Conservation (phyloP, 2,888 invertebrate genomes). For the Megalurothrips usitatus region DNA sequence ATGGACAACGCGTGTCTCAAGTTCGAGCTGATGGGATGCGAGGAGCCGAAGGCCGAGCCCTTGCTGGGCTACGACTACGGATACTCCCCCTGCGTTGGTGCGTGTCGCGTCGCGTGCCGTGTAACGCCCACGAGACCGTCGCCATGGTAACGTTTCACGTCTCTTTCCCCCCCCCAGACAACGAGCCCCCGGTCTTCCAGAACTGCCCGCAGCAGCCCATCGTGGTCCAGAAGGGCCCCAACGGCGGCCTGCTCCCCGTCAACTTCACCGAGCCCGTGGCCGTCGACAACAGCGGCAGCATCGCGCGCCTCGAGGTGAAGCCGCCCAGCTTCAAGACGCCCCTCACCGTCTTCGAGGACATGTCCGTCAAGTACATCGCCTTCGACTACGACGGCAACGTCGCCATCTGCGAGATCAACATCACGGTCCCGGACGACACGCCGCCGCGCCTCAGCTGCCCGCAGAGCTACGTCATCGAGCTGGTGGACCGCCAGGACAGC, state of each 20-base stretch:
- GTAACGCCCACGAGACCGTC: neutral
- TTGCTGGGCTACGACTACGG: conserved; percentile 89
- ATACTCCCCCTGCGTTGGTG: conserved; percentile 85
- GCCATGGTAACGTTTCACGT: conserved; percentile 20
- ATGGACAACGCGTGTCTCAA: conserved; percentile 95
- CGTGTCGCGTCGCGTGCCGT: conserved; percentile 41
- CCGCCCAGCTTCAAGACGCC: conserved; percentile 89
- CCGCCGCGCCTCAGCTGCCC: conserved; percentile 87
- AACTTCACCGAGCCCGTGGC: conserved; percentile 92
- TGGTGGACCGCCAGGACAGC: conserved; percentile 83
- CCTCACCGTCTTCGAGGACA: conserved; percentile 81
- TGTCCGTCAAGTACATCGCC: conserved; percentile 90
- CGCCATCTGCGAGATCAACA: conserved; percentile 93
- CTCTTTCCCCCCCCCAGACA: conserved; percentile 63
- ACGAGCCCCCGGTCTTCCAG: conserved; percentile 93
- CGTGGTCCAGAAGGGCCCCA: conserved; percentile 78
- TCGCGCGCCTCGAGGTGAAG: conserved; percentile 86
- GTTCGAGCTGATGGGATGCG: conserved; percentile 94
- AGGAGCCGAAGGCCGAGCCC: conserved; percentile 76
- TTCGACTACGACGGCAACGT: conserved; percentile 97
- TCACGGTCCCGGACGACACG: conserved; percentile 90
- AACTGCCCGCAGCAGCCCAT: conserved; percentile 94
- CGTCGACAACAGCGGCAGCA: conserved; percentile 91
- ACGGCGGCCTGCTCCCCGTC: conserved; percentile 75
- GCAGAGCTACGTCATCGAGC: conserved; percentile 88